Evolutionary conservation across 2,888 invertebrate species (phyloP), one percentile per base, ranked within the genome.

Genomic region (Drosophila borealis): DNA sequence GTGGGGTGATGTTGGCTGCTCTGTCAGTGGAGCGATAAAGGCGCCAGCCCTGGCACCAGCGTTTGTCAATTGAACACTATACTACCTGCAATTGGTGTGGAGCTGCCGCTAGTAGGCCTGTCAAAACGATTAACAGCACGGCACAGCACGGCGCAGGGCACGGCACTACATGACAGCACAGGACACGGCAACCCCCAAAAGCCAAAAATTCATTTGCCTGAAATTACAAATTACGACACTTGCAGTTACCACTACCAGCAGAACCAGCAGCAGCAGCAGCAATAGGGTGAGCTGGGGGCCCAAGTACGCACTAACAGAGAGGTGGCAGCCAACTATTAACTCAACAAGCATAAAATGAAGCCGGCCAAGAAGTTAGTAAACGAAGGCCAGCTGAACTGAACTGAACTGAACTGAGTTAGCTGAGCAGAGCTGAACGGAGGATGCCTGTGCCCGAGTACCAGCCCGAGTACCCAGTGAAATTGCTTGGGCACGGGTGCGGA

Each of bases 161-260:
- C 25, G 25, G 25, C 25, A 29, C 8, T 29, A 19, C 21, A 19
- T 19, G 21, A 51, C 29, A 37, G 57, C 10, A 56, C 9, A 14
- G 62, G 42, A 25, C 29, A 54, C 29, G n/a, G 48, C 66, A 70
- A 51, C 68, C 70, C 8, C 69, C 46, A 68, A 76, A 75, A 73
- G 81, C 87, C 85, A 81, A 84, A 85, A 86, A 87, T 89, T 87
- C 89, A 84, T 86, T 86, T 87, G 84, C 81, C 72, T 74, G 81
- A 86, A 85, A 89, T 86, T 89, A 86, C 85, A 86, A 86, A 86
- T 86, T 86, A 87, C 89, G 81, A 80, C 85, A 87, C 85, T 89
- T 81, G 87, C 78, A 86, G 75, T 63, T 70, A 72, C 66, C 64
- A 74, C 42, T 54, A 44, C 8, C 75, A 61, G 36, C 44, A 36